phyloP scores from a whole-genome alignment of 2,113 vertebrate genomes.

The Arvicanthis niloticus region DNA sequence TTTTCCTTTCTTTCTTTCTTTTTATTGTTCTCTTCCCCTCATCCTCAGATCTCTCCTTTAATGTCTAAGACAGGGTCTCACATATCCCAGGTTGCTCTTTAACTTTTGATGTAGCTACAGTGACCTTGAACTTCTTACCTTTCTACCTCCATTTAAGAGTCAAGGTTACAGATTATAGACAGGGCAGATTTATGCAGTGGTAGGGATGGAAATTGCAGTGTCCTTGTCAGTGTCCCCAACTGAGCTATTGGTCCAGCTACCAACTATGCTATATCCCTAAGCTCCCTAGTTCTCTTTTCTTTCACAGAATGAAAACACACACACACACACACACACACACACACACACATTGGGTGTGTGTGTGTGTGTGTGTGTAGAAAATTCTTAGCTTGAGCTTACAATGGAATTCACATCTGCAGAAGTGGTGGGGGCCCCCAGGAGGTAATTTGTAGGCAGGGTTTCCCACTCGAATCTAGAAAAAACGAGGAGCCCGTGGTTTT shows the following conservation, averaged over 20 bases:
- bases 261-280: no score
- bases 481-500: background rate
- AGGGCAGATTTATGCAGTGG: background rate
- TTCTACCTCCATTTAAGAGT: background rate
- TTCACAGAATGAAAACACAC: background rate
- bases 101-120: background rate
- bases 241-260: background rate
- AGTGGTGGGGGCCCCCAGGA: background rate
- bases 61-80: background rate
- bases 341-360: background rate
- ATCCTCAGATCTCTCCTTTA: background rate
- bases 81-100: background rate
- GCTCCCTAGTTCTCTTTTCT: background rate
- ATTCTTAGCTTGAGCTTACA: conserved; percentile 12
- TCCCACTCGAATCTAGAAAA: background rate
- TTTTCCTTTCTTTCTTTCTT: background rate
- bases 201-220: background rate
- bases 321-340: background rate
- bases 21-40: no score
- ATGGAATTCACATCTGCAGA: background rate
- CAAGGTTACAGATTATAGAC: background rate
- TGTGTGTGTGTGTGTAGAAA: no score
- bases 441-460: background rate
- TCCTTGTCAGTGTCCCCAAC: background rate
- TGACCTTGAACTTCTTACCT: background rate